These are phyloP conservation scores for Zapornia atra DNA, from an alignment of 2,113 vertebrate species.

Conservation along the genomic window DNA sequence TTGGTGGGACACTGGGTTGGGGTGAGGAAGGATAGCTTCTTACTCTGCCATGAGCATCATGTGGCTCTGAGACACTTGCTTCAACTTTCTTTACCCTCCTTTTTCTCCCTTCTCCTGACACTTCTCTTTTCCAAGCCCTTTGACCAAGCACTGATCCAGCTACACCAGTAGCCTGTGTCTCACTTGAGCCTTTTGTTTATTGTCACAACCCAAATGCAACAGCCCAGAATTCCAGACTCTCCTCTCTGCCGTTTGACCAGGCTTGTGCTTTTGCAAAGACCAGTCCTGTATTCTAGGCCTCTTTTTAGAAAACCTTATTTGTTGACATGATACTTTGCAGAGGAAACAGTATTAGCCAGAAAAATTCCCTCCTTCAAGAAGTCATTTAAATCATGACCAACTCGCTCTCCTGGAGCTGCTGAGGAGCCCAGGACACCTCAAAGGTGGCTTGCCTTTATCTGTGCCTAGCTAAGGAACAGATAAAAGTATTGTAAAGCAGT, in stretches of 20 bases:
- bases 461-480: not conserved
- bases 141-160: not conserved
- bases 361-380: not conserved
- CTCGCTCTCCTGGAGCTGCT: not conserved
- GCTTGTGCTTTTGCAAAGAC: not conserved
- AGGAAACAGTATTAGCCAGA: not conserved
- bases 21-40: not conserved
- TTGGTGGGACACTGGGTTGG: not conserved
- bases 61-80: not conserved
- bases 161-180: not conserved
- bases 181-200: not conserved
- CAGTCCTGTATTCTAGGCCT: not conserved
- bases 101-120: not conserved
- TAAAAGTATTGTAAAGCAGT: not conserved
- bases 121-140: not conserved
- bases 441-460: not conserved
- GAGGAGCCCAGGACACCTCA: not conserved
- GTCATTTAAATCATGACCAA: not conserved
- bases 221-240: not conserved
- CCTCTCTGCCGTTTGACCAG: not conserved
- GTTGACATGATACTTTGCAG: not conserved
- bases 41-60: not conserved
- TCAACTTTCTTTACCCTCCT: not conserved
- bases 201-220: not conserved
- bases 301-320: not conserved